Percentiles rank a stretch among this genome's conserved stretches.
Conservation (phyloP, 2,888 invertebrate species). For the Carabus problematicus region DNA sequence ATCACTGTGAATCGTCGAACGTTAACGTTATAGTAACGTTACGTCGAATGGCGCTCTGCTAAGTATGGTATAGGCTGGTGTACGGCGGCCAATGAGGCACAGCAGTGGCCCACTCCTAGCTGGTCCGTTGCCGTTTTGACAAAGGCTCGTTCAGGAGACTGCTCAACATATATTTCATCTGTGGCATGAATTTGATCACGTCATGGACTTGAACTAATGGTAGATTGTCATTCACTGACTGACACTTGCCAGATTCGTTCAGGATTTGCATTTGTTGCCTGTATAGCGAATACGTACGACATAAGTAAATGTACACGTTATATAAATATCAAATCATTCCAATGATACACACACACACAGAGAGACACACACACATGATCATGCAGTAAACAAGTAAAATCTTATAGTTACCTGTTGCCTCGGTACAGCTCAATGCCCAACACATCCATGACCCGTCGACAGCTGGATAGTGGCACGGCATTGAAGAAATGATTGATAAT, state of each 20-base stretch:
- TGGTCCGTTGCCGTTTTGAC: slow-evolving; percentile 65
- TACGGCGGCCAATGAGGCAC: slow-evolving; percentile 29
- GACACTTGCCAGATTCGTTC: slow-evolving; percentile 77
- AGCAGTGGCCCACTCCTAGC: slow-evolving; percentile 65
- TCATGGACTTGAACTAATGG: slow-evolving; percentile 84
- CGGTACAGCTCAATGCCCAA: slow-evolving; percentile 80
- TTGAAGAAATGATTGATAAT: slow-evolving; percentile 84
- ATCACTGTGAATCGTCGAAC: too few relatives aligned
- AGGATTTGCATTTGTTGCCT: slow-evolving; percentile 80
- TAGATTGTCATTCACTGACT: slow-evolving; percentile 73
- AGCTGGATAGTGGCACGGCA: slow-evolving; percentile 73
- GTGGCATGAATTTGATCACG: slow-evolving; percentile 85
- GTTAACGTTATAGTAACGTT: too few relatives aligned
- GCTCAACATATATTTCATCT: slow-evolving; percentile 84
- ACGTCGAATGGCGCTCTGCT: background rate
- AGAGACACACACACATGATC: too few relatives aligned
- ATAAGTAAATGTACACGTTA: too few relatives aligned
- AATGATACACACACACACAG: slow-evolving; percentile 51
- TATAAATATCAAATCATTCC: background rate
- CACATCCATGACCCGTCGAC: slow-evolving; percentile 82
- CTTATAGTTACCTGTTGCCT: slow-evolving; percentile 77
- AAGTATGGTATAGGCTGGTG: slow-evolving; percentile 30
- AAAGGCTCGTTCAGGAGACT: slow-evolving; percentile 59
- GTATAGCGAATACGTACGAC: slow-evolving; percentile 39
- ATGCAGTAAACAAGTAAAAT: background rate